phyloP scores from a whole-genome alignment of 1,140 invertebrate genomes.

The Oppia nitens region DNA sequence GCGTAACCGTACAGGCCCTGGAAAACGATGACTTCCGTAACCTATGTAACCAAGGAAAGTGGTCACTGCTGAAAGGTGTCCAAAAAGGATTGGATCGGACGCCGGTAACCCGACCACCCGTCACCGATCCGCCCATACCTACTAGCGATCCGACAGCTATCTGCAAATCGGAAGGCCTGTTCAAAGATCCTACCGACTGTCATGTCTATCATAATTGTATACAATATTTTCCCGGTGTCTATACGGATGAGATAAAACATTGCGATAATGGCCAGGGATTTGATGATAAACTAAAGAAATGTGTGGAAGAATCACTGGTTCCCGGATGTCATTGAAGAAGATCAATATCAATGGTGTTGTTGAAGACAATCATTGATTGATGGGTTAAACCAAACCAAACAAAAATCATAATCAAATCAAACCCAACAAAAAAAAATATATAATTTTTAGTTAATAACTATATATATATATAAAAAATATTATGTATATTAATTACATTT shows the following conservation, averaged over 20 bases:
- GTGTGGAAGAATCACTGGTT: not conserved
- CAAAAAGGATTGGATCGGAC: not conserved
- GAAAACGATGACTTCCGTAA: conserved; percentile 11
- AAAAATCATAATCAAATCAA: too few relatives aligned
- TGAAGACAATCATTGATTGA: too few relatives aligned
- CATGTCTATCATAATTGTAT: conserved; percentile 10
- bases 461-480: too few relatives aligned
- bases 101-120: not conserved
- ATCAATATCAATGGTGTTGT: too few relatives aligned
- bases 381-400: too few relatives aligned
- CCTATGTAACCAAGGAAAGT: conserved; percentile 11
- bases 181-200: conserved; percentile 9
- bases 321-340: not conserved
- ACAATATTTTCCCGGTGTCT: conserved; percentile 1
- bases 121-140: too few relatives aligned
- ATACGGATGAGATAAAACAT: not conserved
- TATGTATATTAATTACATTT: too few relatives aligned
- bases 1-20: conserved; percentile 8
- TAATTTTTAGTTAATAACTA: too few relatives aligned
- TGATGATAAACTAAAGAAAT: not conserved
- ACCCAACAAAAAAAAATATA: too few relatives aligned
- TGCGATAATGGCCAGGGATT: conserved; percentile 8
- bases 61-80: conserved; percentile 10
- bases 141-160: not conserved
- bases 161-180: conserved; percentile 1